Evolutionary conservation across 30 jellyfish, hydroid and myxozoan species (phyloP).

Genomic region (Rhopilema esculentum): DNA sequence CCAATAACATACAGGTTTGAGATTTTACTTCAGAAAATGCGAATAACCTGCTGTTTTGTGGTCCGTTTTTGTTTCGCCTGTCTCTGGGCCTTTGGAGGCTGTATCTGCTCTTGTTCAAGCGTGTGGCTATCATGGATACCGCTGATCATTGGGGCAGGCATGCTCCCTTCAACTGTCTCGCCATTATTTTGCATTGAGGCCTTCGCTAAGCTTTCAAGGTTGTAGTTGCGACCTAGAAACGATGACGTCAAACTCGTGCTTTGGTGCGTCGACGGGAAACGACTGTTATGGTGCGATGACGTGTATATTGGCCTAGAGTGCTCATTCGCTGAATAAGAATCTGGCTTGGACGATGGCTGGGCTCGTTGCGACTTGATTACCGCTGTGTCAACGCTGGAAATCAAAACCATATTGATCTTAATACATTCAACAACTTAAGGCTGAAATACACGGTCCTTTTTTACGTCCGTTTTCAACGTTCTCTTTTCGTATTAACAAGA

Average conservation of each 20-base stretch:
- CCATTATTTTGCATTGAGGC: conserved; percentile 42
- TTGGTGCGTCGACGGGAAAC: conserved; percentile 85
- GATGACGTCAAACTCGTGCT: conserved; percentile 69
- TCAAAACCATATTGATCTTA: background rate
- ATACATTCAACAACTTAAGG: background rate
- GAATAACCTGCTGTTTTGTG: conserved; percentile 26
- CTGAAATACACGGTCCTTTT: background rate
- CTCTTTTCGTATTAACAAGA: no score
- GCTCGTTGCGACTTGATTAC: conserved; percentile 89
- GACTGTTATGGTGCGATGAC: conserved; percentile 66
- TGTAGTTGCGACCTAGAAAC: conserved; percentile 72
- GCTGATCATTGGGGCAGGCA: conserved; percentile 75
- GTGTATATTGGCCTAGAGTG: conserved; percentile 71
- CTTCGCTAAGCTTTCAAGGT: conserved; percentile 52
- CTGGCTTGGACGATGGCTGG: conserved; percentile 78
- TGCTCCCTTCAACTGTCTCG: conserved; percentile 28
- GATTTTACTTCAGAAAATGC: no score
- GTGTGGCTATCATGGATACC: conserved; percentile 96
- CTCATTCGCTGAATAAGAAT: conserved; percentile 70
- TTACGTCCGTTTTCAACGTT: no score
- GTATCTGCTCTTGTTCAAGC: conserved; percentile 92
- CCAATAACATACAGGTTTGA: no score
- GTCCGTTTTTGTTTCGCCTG: conserved; percentile 49
- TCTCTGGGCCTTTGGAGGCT: conserved; percentile 66
- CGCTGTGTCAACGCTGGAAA: conserved; percentile 88